phyloP scores from a whole-genome alignment of 1,140 invertebrate species.

The Lethocerus indicus region DNA sequence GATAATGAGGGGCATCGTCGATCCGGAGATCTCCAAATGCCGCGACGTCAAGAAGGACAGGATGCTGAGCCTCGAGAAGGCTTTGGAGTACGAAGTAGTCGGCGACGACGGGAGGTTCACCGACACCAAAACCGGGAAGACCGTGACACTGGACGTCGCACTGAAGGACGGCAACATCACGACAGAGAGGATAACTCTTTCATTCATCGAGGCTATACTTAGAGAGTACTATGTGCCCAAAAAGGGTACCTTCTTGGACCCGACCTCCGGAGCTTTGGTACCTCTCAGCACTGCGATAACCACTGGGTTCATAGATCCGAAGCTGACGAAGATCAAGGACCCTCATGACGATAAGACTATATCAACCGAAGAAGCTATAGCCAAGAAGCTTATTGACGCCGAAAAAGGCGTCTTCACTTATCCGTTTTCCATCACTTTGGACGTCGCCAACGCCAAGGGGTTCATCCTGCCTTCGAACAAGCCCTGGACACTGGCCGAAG shows the following conservation, averaged over 20 bases:
- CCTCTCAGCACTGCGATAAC: conserved; percentile 53
- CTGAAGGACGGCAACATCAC: conserved; percentile 46
- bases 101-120: conserved; percentile 42
- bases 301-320: conserved; percentile 50
- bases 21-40: conserved; percentile 65
- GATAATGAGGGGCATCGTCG: conserved; percentile 58
- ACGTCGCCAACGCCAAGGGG: conserved; percentile 58
- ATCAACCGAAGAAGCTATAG: conserved; percentile 46
- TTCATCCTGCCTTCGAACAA: conserved; percentile 55
- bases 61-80: conserved; percentile 48
- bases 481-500: conserved; percentile 70
- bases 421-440: conserved; percentile 47
- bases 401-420: conserved; percentile 45
- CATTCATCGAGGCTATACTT: conserved; percentile 55
- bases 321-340: conserved; percentile 52
- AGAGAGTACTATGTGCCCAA: conserved; percentile 60
- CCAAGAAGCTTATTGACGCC: conserved; percentile 47
- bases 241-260: conserved; percentile 63
- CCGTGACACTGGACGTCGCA: conserved; percentile 50
- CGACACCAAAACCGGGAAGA: conserved; percentile 44
- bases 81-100: conserved; percentile 46
- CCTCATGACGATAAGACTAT: conserved; percentile 47
- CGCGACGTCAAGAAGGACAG: conserved; percentile 52
- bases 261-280: conserved; percentile 53
- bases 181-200: conserved; percentile 48